A percentile compares a stretch with the other conserved stretches of the same genome.
These are phyloP conservation scores for Leptoclinus maculatus DNA, from an alignment of 2,797 vertebrate genomes.

Conservation along the genomic window DNA sequence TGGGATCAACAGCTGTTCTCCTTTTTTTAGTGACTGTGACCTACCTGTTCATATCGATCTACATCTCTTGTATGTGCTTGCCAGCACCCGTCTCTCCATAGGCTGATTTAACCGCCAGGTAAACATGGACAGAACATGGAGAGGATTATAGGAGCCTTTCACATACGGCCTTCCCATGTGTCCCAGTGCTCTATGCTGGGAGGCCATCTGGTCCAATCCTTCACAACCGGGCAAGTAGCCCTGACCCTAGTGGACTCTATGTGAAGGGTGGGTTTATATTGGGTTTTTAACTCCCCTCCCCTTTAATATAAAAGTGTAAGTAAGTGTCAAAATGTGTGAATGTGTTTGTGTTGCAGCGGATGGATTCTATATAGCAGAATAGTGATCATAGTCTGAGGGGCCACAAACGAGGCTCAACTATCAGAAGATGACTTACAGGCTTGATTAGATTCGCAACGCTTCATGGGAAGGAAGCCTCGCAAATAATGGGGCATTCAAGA, in stretches of 20 bases:
- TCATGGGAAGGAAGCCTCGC: slow-evolving; percentile 58
- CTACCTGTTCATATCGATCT: slow-evolving; percentile 37
- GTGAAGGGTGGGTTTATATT: slow-evolving; percentile 7
- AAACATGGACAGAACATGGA: slow-evolving; percentile 38
- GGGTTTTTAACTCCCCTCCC: slow-evolving; percentile 5
- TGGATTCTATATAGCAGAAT: not conserved
- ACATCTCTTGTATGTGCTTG: slow-evolving; percentile 16
- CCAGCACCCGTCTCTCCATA: slow-evolving; percentile 20
- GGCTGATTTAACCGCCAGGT: slow-evolving; percentile 44
- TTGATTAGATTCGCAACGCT: slow-evolving; percentile 65
- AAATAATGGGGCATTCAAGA: slow-evolving; percentile 77
- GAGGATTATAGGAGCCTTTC: slow-evolving; percentile 40
- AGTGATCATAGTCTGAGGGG: slow-evolving; percentile 18
- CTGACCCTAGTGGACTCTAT: slow-evolving; percentile 34
- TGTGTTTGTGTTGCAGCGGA: not conserved
- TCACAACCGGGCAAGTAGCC: slow-evolving; percentile 51
- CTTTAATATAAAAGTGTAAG: not conserved
- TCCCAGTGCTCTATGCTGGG: slow-evolving; percentile 53
- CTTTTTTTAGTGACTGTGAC: slow-evolving; percentile 18
- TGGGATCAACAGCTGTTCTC: slow-evolving; percentile 58
- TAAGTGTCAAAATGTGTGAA: not conserved
- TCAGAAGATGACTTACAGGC: slow-evolving; percentile 55
- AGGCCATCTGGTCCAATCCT: slow-evolving; percentile 77
- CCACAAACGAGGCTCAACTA: slow-evolving; percentile 31
- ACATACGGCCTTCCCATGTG: slow-evolving; percentile 55